Evolutionary conservation across 2,888 invertebrate species (phyloP), one percentile per base, ranked within the genome.

Genomic region (Diplazon laetatorius): DNA sequence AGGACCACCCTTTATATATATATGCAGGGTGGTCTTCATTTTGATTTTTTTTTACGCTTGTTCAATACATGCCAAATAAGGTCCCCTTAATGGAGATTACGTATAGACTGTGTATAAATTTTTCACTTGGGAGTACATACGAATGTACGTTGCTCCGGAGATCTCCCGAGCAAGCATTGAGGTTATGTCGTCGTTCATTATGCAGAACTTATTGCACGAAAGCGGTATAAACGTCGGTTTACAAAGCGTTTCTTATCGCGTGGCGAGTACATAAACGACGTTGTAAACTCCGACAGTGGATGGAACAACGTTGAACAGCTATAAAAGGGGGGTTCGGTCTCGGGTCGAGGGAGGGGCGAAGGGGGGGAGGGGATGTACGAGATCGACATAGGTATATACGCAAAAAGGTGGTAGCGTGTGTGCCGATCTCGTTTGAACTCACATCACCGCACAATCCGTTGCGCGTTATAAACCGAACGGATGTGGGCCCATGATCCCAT

Each of bases 171-270:
- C 66, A 69, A 69, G 44, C 30, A 18, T 44, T 22, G 48, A 10
- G 20, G 5, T 10, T 25, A 30, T 18, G 25, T 14, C 30, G 52
- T 20, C 14, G 18, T 50, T 30, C 46, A 60, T 63, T 62, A 68
- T 72, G 57, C 48, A 68, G 14, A 62, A 68, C 68, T 72, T 72
- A 77, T 63, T 68, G 42, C 68, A 42, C 62, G 48, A 62, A 46
- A 42, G 42, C 62, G 55, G 14, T 48, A n/a, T 57, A 46, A 62
- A 50, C 57, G 62, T 76, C 68, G 20, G 35, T 73, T n/a, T 73
- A 77, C 68, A 73, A 73, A 73, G 68, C 72, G n/a, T n/a, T 73
- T 63, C 68, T 77, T 77, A 77, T 77, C 72, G 68, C 55, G 72
- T 63, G 48, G 57, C 48, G 63, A 72, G 62, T 63, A 35, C 68